phyloP scores from a whole-genome alignment of 2,113 vertebrate species.

The Astur gentilis region DNA sequence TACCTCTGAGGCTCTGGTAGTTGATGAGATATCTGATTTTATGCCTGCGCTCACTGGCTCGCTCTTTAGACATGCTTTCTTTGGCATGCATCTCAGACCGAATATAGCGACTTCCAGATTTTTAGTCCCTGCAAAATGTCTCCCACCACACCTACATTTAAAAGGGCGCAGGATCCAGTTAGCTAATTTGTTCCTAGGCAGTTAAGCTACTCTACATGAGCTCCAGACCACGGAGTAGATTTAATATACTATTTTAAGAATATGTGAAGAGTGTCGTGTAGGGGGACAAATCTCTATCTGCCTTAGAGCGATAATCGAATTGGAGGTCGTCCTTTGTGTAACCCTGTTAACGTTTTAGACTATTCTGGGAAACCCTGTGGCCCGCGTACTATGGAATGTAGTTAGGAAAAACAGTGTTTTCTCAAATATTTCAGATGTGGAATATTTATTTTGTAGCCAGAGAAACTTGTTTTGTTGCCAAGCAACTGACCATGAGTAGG shows the following conservation, averaged over 20 bases:
- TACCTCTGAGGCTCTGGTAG: not conserved
- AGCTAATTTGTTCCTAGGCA: constrained; percentile 38
- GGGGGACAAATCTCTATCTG: not conserved
- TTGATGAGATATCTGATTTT: not conserved
- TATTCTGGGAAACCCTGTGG: constrained; percentile 49
- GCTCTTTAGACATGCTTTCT: not conserved
- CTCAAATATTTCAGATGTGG: constrained; percentile 56
- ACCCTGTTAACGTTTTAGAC: constrained; percentile 23
- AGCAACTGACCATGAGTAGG: constrained; percentile 41
- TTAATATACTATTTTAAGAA: not conserved
- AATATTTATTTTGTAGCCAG: constrained; percentile 62
- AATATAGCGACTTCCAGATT: not conserved
- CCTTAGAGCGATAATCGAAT: not conserved
- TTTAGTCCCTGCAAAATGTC: constrained; percentile 11
- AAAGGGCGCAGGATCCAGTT: constrained; percentile 12
- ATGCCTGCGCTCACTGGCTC: not conserved
- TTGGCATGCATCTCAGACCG: not conserved
- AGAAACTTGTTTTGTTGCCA: constrained; percentile 51
- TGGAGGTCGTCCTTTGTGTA: constrained; percentile 1
- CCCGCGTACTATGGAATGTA: constrained; percentile 35
- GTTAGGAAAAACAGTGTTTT: constrained; percentile 59
- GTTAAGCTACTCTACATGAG: not conserved
- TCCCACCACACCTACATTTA: not conserved
- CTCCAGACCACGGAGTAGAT: not conserved
- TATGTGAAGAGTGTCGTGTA: not conserved